Evolutionary conservation across 1,140 invertebrate genomes (phyloP), one percentile per base, ranked within the genome.

Genomic region (Drosophila busckii): DNA sequence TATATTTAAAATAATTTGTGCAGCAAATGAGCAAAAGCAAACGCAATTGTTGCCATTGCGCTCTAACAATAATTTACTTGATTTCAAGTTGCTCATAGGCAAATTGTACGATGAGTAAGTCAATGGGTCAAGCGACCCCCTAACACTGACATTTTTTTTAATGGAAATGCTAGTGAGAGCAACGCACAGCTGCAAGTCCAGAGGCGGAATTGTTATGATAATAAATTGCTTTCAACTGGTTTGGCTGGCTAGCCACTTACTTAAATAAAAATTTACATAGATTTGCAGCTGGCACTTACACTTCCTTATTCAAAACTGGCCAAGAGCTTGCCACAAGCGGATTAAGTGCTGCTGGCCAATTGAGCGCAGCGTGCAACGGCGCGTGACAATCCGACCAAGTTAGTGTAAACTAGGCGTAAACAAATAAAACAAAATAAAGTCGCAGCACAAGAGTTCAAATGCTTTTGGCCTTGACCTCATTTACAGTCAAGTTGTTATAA

Each of bases 381-480:
- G 73, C 73, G 59, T 80, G 73, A 80, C 73, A 80, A 58, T 65
- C 53, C 73, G 58, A 63, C 63, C 59, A 56, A 71, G 56, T 60
- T 38, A 54, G 45, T 19, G n/a, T n/a, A n/a, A n/a, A n/a, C n/a
- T 42, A 29, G 7, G n/a, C 40, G 22, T 4, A 19, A 28, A 40
- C 37, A 42, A 9, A 61, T 16, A 60, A 56, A 28, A 42, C 9
- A 10, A 50, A 19, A 22, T 35, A 58, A 28, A 44, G 28, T 56
- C 58, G 44, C 56, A 38, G 19, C 40, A 42, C 54, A 73, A 64
- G 54, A 82, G 73, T 82, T 80, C 75, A 80, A 73, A 82, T 65
- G 73, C 64, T 82, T 82, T 82, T 80, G 73, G 59, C 73, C 73
- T 80, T 80, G 73, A 80, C 73, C 73, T 67, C 75, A 50, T 80